Evolutionary conservation across 2,113 vertebrate genomes (phyloP), one percentile per base, ranked within the genome.

Genomic region (Hyperopisus bebe): DNA sequence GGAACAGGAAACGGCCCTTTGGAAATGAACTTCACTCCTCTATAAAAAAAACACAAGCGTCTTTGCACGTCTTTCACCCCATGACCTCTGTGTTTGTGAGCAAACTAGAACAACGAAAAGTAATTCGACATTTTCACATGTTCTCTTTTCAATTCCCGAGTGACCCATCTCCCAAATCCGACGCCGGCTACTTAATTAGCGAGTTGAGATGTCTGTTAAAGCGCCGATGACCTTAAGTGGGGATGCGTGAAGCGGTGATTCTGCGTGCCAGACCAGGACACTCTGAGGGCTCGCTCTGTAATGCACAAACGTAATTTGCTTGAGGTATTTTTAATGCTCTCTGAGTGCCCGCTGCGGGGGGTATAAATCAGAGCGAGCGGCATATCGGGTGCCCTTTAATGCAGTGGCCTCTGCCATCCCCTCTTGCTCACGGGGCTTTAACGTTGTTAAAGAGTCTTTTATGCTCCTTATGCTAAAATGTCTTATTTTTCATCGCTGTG

Each of bases 151-250:
- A 15, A 19, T 80, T 80, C 74, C 74, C 35, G 15, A 19, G 35
- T 7, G 74, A 42, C 35, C 15, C 13, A 11, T 42, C 74, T 42
- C 62, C n/a, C 74, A 42, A 19, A 19, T 42, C 15, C 5, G n/a
- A 19, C 35, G 15, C 35, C 3, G 91, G 58, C 77, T 51, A 89
- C 62, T 92, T 92, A 87, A 91, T 93, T 92, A 90, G 83, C 9
- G 27, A 84, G 85, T 90, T 92, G 92, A 93, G 93, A 89, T 47
- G 15, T 84, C 88, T 90, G 89, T 91, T 90, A 88, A 92, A 27
- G 44, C 90, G 48, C 39, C 74, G 82, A 90, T 90, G 48, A 90
- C 87, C 90, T 91, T 27, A 77, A 90, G 82, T 92, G 91, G 55
- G 48, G 82, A 66, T 77, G 6, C 46, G 5, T 51, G 47, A 35